phyloP scores from a whole-genome alignment of 2,888 invertebrate species.

The Noctua pronuba region DNA sequence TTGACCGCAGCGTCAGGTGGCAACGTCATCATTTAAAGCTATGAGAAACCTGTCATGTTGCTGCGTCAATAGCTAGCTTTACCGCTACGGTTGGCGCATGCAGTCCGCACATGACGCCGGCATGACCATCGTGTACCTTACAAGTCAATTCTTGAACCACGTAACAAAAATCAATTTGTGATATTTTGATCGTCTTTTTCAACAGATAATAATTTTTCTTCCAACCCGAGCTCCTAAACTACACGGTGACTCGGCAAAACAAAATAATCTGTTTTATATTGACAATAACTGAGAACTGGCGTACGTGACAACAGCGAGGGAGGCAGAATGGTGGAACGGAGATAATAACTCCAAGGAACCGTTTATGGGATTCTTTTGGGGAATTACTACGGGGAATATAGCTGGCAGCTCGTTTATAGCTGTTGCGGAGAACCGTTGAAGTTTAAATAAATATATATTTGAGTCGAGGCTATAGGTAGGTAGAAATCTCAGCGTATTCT shows the following conservation, averaged over 20 bases:
- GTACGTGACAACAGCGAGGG: slow-evolving; percentile 42
- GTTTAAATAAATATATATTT: slow-evolving; percentile 30
- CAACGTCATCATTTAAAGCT: background rate
- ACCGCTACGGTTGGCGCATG: background rate
- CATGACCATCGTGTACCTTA: background rate
- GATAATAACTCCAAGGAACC: slow-evolving; percentile 53
- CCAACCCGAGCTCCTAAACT: slow-evolving; percentile 23
- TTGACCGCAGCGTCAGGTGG: background rate
- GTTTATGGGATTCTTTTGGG: slow-evolving; percentile 43
- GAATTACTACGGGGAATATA: slow-evolving; percentile 42
- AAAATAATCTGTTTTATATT: slow-evolving; percentile 68
- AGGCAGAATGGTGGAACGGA: slow-evolving; percentile 12
- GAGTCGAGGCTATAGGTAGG: background rate
- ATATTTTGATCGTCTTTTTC: background rate
- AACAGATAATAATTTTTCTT: background rate
- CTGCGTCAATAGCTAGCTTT: background rate
- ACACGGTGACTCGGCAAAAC: slow-evolving; percentile 44
- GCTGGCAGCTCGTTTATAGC: slow-evolving; percentile 25
- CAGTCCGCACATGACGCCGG: too few relatives aligned
- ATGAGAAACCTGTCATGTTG: background rate
- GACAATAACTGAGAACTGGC: slow-evolving; percentile 55
- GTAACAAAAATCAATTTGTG: background rate
- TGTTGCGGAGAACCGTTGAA: background rate
- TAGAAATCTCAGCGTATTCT: background rate
- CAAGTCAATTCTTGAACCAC: background rate